Evolutionary conservation across 2,888 invertebrate species (phyloP), one percentile per base, ranked within the genome.

Genomic region (Cistogaster globosa): DNA sequence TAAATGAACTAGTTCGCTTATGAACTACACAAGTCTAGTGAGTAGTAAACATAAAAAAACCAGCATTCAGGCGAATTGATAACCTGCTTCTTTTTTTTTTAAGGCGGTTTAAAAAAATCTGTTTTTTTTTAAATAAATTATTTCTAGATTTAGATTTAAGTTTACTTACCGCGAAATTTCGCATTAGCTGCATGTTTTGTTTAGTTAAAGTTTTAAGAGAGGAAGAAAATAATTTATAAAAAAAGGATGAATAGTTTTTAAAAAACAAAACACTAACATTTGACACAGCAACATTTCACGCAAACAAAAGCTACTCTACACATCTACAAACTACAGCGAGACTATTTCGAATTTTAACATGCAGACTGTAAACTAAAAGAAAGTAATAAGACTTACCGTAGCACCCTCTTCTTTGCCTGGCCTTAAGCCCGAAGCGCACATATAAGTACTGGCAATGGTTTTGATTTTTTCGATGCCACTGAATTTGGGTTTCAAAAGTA

Each of bases 381-480:
- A 6, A 38, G 3, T 42, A 42, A 26, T 55, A 14, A 48, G 53
- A 88, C 92, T 90, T 92, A 96, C 97, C 90, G 94, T 94, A 67
- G 94, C 94, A 80, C 95, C 94, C 87, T 96, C 96, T 91, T 97
- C 97, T 88, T 97, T 96, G 18, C 97, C 97, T 0, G 98, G 98
- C 72, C 96, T 94, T 20, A 99, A 93, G 0, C 99, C 99, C 0
- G 98, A 97, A 0, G 99, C 99, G 65, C 98, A 96, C 99, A 99
- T 99, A 91, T 99, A 99, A 0, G 99, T 99, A 92, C 98, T 98
- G 16, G 98, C 98, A 81, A 99, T 99, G 0, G 99, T 99, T 93
- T 99, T 99, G 75, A 99, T 99, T 93, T 99, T 99, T 93, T 99
- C 99, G 88, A 99, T 98, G 87, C 97, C 96, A 91, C 98, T 98